A percentile compares a stretch with the other conserved stretches of the same genome.
Evolutionary conservation across 2,888 invertebrate species (phyloP).

Genomic region (Hoplodrina blanda): DNA sequence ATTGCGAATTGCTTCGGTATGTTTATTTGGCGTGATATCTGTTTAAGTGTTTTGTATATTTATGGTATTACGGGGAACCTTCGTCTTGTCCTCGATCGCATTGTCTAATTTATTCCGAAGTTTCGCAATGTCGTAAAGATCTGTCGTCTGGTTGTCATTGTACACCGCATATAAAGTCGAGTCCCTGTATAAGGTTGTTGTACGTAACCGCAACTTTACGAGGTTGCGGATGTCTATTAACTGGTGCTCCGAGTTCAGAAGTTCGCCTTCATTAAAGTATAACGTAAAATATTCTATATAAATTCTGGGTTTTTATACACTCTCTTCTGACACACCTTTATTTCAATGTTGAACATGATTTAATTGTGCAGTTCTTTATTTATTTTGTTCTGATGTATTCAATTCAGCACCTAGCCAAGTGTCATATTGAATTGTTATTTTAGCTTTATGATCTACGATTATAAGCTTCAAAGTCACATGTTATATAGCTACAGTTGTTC

Average conservation of each 20-base stretch:
- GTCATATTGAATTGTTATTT: background rate
- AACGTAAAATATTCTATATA: slow-evolving; percentile 41
- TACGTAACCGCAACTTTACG: slow-evolving; percentile 46
- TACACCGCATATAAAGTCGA: slow-evolving; percentile 30
- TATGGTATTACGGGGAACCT: slow-evolving; percentile 20
- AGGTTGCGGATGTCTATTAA: slow-evolving; percentile 58
- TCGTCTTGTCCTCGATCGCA: slow-evolving; percentile 38
- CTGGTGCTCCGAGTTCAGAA: slow-evolving; percentile 55
- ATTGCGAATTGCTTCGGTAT: slow-evolving; percentile 33
- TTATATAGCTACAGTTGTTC: background rate
- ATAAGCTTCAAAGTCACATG: slow-evolving; percentile 1
- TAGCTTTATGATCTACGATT: slow-evolving; percentile 7
- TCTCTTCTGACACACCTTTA: slow-evolving; percentile 24
- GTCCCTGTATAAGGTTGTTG: slow-evolving; percentile 44
- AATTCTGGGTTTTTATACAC: slow-evolving; percentile 33
- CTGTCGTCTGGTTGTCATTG: slow-evolving; percentile 40
- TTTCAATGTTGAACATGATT: slow-evolving; percentile 18
- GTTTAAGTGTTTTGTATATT: slow-evolving; percentile 22
- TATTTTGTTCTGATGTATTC: background rate
- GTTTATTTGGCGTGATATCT: slow-evolving; percentile 36
- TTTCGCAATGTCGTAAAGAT: slow-evolving; percentile 52
- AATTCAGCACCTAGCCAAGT: slow-evolving; percentile 6
- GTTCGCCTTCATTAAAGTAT: slow-evolving; percentile 53
- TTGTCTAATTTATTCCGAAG: slow-evolving; percentile 55
- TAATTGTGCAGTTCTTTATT: slow-evolving; percentile 20